A percentile compares a stretch with the other conserved stretches of the same genome.
phyloP scores from a whole-genome alignment of 2,888 invertebrate species.

The Tetheella fluctuosa region DNA sequence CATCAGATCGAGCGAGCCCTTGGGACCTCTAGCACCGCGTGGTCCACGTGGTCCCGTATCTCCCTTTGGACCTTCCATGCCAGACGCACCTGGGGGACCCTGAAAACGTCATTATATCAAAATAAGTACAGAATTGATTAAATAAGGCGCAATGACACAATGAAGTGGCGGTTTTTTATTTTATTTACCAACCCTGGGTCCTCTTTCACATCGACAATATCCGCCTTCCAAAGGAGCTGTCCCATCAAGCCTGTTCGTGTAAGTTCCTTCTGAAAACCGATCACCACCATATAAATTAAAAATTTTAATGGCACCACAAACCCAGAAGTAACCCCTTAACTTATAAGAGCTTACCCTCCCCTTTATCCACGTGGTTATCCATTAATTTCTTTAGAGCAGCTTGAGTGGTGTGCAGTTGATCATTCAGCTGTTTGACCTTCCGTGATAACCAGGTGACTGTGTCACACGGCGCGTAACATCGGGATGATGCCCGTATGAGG shows the following conservation, averaged over 20 bases:
- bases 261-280: constrained; percentile 71
- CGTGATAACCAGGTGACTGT: constrained; percentile 84
- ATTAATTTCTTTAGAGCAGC: constrained; percentile 72
- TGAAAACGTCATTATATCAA: constrained; percentile 36
- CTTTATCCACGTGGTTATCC: constrained; percentile 57
- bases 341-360: constrained; percentile 48
- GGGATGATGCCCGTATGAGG: constrained; percentile 71
- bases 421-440: constrained; percentile 80
- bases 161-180: background rate
- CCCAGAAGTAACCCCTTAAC: constrained; percentile 10
- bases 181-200: constrained; percentile 81
- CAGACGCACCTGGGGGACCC: constrained; percentile 86
- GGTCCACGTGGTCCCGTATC: constrained; percentile 83
- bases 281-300: constrained; percentile 51
- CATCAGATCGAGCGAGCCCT: constrained; percentile 86
- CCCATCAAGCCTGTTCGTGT: constrained; percentile 83
- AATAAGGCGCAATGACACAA: too few species aligned
- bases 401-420: constrained; percentile 80
- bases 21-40: constrained; percentile 84
- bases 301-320: background rate
- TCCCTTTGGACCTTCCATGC: constrained; percentile 86
- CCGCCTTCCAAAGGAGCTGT: constrained; percentile 84
- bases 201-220: constrained; percentile 87
- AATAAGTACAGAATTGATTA: background rate
- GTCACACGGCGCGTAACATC: constrained; percentile 87